Percentiles rank a stretch among this genome's conserved stretches.
phyloP scores from a whole-genome alignment of 2,113 vertebrate genomes.

The Rhinolophus ferrumequinum region DNA sequence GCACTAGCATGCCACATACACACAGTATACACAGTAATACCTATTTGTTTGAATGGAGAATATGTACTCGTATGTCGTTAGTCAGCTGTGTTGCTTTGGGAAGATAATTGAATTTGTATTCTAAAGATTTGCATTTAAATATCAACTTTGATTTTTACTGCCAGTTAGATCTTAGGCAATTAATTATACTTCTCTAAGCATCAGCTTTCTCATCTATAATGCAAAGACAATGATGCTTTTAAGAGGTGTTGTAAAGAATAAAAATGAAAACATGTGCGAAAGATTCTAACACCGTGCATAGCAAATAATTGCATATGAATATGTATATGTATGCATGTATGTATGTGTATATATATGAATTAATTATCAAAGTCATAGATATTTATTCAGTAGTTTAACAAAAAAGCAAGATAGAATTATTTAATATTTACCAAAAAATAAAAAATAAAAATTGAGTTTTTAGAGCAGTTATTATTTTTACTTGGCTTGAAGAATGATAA shows the following conservation, averaged over 20 bases:
- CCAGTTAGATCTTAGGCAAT: slow-evolving; percentile 8
- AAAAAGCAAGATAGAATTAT: background rate
- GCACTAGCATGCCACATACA: background rate
- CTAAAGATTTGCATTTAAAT: slow-evolving; percentile 17
- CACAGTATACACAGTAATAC: background rate
- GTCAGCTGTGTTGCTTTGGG: background rate
- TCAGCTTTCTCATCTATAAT: slow-evolving; percentile 15
- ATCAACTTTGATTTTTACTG: background rate
- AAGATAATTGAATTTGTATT: background rate
- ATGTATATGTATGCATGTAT: background rate
- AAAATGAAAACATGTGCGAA: background rate
- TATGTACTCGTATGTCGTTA: background rate
- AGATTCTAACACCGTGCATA: background rate
- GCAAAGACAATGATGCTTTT: background rate
- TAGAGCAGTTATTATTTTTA: slow-evolving; percentile 15
- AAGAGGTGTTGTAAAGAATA: background rate
- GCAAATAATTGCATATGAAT: background rate
- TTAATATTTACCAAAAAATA: background rate
- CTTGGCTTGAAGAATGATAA: background rate
- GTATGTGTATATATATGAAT: background rate
- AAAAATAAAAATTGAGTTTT: background rate
- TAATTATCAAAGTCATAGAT: background rate
- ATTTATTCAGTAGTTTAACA: slow-evolving; percentile 3
- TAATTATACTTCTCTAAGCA: background rate
- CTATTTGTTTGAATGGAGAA: background rate